Base-by-base conservation (phyloP, 2,888 invertebrate genomes). In the Agapetus fuscipes region DNA sequence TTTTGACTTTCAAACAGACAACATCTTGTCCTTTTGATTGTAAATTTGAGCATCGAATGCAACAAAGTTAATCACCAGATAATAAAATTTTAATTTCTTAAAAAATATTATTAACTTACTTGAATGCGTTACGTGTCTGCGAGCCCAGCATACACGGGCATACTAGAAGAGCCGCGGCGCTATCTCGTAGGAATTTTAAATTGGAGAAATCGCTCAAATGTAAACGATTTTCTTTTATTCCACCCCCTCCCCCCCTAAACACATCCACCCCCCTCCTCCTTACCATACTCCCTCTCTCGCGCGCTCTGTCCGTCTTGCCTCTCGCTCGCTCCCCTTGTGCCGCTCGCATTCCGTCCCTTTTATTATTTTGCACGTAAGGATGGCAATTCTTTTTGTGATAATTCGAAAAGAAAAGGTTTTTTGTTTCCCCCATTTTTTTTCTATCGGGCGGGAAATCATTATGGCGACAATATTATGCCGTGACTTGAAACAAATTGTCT, bases 141-240 rank as follows among this genome's bases (percentile, higher is more conserved):
- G 46, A 46, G 43, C 37, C 30, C 16, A 4, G 5, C 20, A 20
- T 20, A 20, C 20, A 13, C 17, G 29, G 24, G 37, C 17, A 31
- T 39, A 34, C 37, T 40, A 43, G 41, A 42, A 41, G 32, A 43
- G 40, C 27, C 40, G 43, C 46, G 40, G 43, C 41, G 47, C 44
- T 42, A 44, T 44, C 47, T 46, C 44, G 66, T 65, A 70, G 67
- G 69, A 70, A 69, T 70, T 70, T 70, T 70, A 70, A 69, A 70
- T 70, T 70, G 70, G 70, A 69, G 69, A 69, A 69, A 70, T 69
- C 69, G 70, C 70, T 69, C 70, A 70, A 69, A 70, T 69, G 70
- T 70, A 70, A 70, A 70, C 69, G 70, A 69, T 68, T 69, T 69
- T 69, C 70, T 68, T 69, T 69, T 70, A 68, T 69, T 63, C 49